These are phyloP conservation scores for Stichopus horrens DNA, from an alignment of 53 echinoderm and acorn worm species.

Conservation along the genomic window DNA sequence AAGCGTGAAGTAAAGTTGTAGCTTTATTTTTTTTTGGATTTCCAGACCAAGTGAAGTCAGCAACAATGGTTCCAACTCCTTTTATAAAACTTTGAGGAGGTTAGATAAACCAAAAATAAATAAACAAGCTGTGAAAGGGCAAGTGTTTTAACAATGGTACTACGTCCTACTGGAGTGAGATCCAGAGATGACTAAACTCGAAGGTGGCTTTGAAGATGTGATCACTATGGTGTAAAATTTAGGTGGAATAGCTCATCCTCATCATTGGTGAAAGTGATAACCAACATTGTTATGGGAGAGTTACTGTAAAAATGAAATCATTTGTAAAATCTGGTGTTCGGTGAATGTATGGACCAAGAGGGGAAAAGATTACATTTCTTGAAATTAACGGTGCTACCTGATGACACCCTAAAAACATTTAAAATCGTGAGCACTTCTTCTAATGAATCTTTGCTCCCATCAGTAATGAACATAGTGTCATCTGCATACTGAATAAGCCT, in stretches of 20 bases:
- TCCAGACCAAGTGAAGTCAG: too few relatives aligned
- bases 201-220: background rate
- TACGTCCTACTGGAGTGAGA: background rate
- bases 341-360: too few relatives aligned
- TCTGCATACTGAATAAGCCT: too few relatives aligned
- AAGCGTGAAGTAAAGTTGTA: background rate
- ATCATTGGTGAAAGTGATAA: background rate
- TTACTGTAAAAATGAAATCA: background rate
- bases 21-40: background rate
- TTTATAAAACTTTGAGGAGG: background rate
- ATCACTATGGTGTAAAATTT: background rate
- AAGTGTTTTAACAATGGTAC: slow-evolving; percentile 5
- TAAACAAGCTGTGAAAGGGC: slow-evolving; percentile 25
- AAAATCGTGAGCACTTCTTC: background rate
- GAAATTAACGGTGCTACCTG: too few relatives aligned
- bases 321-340: too few relatives aligned
- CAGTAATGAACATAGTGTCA: too few relatives aligned
- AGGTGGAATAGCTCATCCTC: background rate
- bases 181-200: background rate
- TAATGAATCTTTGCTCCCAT: background rate
- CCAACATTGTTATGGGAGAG: background rate
- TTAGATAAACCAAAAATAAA: background rate
- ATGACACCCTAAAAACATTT: too few relatives aligned
- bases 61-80: background rate
- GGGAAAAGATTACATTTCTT: background rate